Base-by-base conservation (phyloP, 2,113 vertebrate species). In the Anguilla rostrata region DNA sequence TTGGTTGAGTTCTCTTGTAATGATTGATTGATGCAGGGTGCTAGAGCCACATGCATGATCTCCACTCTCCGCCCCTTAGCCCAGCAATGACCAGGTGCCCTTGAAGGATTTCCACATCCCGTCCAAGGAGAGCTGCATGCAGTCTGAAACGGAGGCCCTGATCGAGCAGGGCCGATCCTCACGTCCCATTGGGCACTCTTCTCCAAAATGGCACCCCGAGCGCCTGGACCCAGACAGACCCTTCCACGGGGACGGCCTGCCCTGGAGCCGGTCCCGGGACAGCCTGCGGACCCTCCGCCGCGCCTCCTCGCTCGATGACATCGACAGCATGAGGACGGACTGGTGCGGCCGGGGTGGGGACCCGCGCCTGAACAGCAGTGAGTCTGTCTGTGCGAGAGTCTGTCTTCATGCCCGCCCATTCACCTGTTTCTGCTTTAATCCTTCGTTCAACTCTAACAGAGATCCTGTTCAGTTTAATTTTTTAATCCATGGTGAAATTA, bases 71-170 rank as follows among this genome's bases (percentile, higher is more conserved):
- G 15, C 16, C 88, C 86, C 66, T 63, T 94, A 97, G 96, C 95
- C 96, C 34, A 93, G 94, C 92, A 93, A 91, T 12, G 96, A 96
- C 91, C 95, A 97, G 66, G 90, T 98, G 86, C 94, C 96, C 15
- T 92, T 97, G 91, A 97, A 95, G 92, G 96, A 96, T 89, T 95
- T 97, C 87, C 94, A 95, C 46, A 94, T 92, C 86, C 93, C 94
- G 49, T 94, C 93, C 71, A 93, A 93, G 87, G 95, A 96, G 91
- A 96, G 95, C 91, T 96, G 94, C 88, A 90, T 95, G 92, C 94
- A 95, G 92, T 95, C 96, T 53, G 95, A 97, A 94, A 96, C 95
- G 0, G 95, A 97, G 89, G 97, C 96, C 75, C 92, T 97, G 90
- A 96, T 97, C 86, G 96, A 97, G 82, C 96, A 96, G 93, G 95